phyloP scores from a whole-genome alignment of 2,797 vertebrate species.

The Acipenser oxyrinchus region DNA sequence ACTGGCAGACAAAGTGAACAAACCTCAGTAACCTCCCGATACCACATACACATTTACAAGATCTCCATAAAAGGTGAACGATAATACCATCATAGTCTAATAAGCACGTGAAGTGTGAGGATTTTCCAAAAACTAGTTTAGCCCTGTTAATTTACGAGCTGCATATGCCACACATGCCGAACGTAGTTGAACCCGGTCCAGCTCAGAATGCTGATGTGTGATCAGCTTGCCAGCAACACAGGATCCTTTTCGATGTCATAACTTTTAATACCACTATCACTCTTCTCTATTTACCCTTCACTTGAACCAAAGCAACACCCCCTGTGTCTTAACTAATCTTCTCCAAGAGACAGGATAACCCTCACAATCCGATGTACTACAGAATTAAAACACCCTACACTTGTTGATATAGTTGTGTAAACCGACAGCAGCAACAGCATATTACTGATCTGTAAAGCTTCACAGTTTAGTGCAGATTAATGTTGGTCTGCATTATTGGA shows the following conservation, averaged over 20 bases:
- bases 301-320: no score
- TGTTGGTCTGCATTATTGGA: no score
- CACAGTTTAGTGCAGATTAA: no score
- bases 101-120: slow-evolving; percentile 16
- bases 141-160: not conserved
- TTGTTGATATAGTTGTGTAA: no score
- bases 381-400: no score
- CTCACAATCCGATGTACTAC: no score
- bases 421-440: no score
- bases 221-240: fast-evolving
- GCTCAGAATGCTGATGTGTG: not conserved
- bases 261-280: no score
- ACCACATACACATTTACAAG: slow-evolving; percentile 7
- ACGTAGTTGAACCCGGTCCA: slow-evolving; percentile 21
- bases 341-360: no score
- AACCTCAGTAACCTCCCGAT: slow-evolving; percentile 9
- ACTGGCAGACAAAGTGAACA: not conserved
- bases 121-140: slow-evolving; percentile 13
- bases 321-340: no score
- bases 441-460: no score
- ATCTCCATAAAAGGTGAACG: slow-evolving; percentile 8
- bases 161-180: not conserved
- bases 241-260: not conserved
- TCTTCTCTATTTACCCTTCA: no score
- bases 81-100: slow-evolving; percentile 21